Conservation (phyloP, 2,888 invertebrate genomes). For the Timema cristinae region DNA sequence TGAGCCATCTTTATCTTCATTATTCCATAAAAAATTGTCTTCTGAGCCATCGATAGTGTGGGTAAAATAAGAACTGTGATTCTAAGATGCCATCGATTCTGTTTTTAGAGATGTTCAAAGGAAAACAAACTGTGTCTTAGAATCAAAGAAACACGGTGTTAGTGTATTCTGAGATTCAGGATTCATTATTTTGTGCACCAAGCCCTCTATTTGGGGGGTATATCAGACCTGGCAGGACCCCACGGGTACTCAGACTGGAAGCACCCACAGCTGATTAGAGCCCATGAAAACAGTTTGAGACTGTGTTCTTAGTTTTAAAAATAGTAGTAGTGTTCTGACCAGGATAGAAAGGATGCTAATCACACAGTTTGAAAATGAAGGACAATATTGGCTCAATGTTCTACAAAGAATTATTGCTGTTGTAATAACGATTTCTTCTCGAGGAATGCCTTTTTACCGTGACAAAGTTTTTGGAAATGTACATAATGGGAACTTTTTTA, state of each 20-base stretch:
- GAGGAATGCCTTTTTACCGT: not conserved
- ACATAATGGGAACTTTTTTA: constrained; percentile 16
- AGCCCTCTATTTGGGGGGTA: not conserved
- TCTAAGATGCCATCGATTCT: too few relatives aligned
- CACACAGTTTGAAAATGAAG: constrained; percentile 8
- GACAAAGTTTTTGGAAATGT: constrained; percentile 6
- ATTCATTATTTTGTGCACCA: not conserved
- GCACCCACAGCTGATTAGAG: not conserved
- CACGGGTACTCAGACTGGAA: constrained; percentile 6
- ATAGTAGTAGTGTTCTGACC: not conserved
- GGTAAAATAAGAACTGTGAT: too few relatives aligned
- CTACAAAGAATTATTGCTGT: constrained; percentile 9
- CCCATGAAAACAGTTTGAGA: constrained; percentile 10
- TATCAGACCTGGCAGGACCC: not conserved
- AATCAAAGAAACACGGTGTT: too few relatives aligned
- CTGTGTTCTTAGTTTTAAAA: constrained; percentile 15
- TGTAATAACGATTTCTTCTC: constrained; percentile 3
- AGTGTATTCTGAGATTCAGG: not conserved
- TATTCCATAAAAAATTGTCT: too few relatives aligned
- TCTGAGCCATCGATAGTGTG: too few relatives aligned
- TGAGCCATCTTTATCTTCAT: too few relatives aligned
- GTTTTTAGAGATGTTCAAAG: too few relatives aligned
- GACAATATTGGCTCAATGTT: not conserved
- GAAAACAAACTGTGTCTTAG: too few relatives aligned
- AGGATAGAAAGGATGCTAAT: not conserved